Conservation (phyloP, 2,888 invertebrate genomes). For the Cephus runcator region DNA sequence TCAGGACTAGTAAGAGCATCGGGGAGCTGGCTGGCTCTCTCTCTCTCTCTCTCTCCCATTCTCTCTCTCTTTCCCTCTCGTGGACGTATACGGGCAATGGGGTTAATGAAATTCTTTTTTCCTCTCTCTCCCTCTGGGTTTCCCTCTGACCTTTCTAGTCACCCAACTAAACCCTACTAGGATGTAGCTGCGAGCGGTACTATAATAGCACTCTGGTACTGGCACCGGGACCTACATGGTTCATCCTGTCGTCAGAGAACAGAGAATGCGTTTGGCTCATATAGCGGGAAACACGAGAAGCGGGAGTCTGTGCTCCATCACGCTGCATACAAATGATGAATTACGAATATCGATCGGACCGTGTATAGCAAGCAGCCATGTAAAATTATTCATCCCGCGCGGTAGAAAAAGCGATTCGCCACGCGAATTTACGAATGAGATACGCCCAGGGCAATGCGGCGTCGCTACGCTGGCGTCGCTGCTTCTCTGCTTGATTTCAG, state of each 20-base stretch:
- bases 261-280: neutral
- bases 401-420: constrained; percentile 34
- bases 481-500: constrained; percentile 53
- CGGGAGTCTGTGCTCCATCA: constrained; percentile 43
- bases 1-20: neutral
- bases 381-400: constrained; percentile 53
- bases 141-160: neutral
- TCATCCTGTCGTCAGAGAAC: constrained; percentile 15
- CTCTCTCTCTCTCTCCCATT: neutral
- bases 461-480: constrained; percentile 35
- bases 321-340: constrained; percentile 64
- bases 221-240: neutral
- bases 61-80: neutral
- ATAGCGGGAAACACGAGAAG: neutral
- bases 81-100: constrained; percentile 5
- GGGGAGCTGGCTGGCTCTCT: constrained; percentile 7
- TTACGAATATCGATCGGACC: constrained; percentile 60
- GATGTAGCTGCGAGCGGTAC: neutral
- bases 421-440: constrained; percentile 51
- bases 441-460: constrained; percentile 32
- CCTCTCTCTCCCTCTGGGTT: constrained; percentile 16
- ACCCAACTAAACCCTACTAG: neutral
- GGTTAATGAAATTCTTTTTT: constrained; percentile 46
- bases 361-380: constrained; percentile 15
- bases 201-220: neutral